phyloP scores from a whole-genome alignment of 37 sponge, comb jelly and placozoan species.

The Crambe crambe region DNA sequence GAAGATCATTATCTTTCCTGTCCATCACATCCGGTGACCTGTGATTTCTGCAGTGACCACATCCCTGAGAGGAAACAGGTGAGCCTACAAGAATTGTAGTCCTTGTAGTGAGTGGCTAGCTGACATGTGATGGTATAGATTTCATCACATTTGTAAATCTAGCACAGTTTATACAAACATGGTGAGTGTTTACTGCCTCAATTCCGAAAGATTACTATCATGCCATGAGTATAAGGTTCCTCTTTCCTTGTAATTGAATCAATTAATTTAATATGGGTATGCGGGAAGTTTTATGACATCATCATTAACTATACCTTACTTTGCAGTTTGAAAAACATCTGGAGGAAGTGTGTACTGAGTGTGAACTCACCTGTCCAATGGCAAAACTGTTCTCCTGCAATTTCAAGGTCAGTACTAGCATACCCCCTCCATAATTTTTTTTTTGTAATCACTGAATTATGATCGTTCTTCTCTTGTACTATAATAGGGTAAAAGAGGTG shows the following conservation, averaged over 20 bases:
- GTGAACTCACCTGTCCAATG: constrained; percentile 41
- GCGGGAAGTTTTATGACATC: too few species aligned
- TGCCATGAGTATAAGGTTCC: too few species aligned
- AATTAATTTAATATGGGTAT: too few species aligned
- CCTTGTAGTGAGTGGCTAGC: too few species aligned
- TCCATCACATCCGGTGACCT: background rate
- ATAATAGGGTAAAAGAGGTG: constrained; percentile 24
- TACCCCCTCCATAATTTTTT: background rate
- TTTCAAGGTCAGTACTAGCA: constrained; percentile 28
- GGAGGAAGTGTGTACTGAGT: constrained; percentile 42
- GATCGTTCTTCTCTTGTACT: background rate
- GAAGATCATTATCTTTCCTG: constrained; percentile 7
- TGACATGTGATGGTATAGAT: too few species aligned
- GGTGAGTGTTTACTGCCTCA: too few species aligned
- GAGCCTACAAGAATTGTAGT: background rate
- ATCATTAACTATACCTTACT: too few species aligned
- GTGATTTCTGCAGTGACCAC: background rate
- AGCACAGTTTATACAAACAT: too few species aligned
- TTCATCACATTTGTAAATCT: too few species aligned
- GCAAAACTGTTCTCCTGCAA: background rate
- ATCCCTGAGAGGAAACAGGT: constrained; percentile 1
- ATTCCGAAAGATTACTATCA: too few species aligned
- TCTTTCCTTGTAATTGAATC: too few species aligned
- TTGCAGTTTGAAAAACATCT: constrained; percentile 37
- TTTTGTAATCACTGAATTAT: background rate